Base-by-base conservation (phyloP, 2,113 vertebrate species). In the Charina bottae region DNA sequence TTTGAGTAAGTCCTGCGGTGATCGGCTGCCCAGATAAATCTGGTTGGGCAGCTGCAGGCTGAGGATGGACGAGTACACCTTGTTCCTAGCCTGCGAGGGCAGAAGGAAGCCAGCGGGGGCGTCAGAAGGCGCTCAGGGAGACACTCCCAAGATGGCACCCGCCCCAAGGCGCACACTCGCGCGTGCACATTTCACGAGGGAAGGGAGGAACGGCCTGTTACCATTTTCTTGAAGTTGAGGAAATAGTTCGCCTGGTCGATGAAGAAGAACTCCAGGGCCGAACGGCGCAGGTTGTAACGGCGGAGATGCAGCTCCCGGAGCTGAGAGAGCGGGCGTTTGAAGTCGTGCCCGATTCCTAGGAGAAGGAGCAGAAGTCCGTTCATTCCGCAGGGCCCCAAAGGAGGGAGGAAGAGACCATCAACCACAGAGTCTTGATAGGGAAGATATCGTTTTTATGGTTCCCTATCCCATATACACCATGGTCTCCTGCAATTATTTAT, bases 211-310 rank as follows among this genome's bases (percentile, higher is more conserved):
- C 58, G 8, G 72, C 42, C 21, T 0, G 33, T 90, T 83, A 98
- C 98, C 98, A 98, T 98, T 94, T 99, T 98, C 0, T 94, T 98
- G 97, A 99, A 99, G 97, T 99, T 99, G 97, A 99, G 98, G 96
- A 99, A 99, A 97, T 99, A 99, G 96, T 99, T 99, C 92, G 99
- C 97, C 96, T 99, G 99, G 95, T 99, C 99, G 0, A 99, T 99
- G 97, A 99, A 99, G 98, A 99, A 99, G 28, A 99, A 98, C 96
- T 99, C 99, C 1, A 99, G 97, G 0, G 99, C 99, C 0, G 99
- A 99, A 2, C 99, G 98, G 49, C 99, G 98, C 93, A 99, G 97
- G 98, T 99, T 99, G 97, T 99, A 99, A 49, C 99, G 98, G 90
- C 99, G 98, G 92, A 99, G 94, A 94, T 99, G 99, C 1, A 99